Base-by-base conservation (phyloP, 2,113 vertebrate species). In the Eulemur rufifrons region DNA sequence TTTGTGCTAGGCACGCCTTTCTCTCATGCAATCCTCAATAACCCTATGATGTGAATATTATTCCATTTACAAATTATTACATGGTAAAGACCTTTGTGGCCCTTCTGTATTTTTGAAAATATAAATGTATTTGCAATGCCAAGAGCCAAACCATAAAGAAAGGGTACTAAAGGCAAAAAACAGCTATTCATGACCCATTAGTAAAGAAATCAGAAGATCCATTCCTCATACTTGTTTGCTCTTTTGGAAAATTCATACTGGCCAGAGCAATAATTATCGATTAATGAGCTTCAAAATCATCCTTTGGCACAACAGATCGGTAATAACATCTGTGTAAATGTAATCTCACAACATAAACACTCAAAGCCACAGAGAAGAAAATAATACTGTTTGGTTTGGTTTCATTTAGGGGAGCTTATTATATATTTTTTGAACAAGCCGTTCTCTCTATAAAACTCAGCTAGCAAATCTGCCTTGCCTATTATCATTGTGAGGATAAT, bases 391-490 rank as follows among this genome's bases (percentile, higher is more conserved):
- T 97, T 87, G 47, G 29, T 96, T 97, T 97, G 78, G 89, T 95
- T 96, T 97, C 94, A 95, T 94, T 97, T 96, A 91, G 42, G 17
- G 71, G 96, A 66, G 90, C 69, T 96, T 95, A 97, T 98, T 96
- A 92, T 82, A 96, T 97, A 89, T 93, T 96, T 97, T 97, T 97
- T 96, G 86, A 98, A 96, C 86, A 98, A 96, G 83, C 27, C 59
- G 2, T 73, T 97, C 78, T 95, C 69, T 97, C 89, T 95, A 93
- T 97, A 98, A 98, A 98, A 98, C 17, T 91, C 37, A 97, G 92
- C 86, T 92, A 98, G 78, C 98, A 98, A 98, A 98, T 98, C 97
- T 97, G 52, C 34, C 96, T 97, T 97, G 86, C 69, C 50, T 93
- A 76, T 93, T 96, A 64, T 96, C 88, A 97, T 96, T 97, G 69